Percentiles rank a stretch among this genome's conserved stretches.
Conservation (phyloP, 2,888 invertebrate species). For the Sphinx pinastri region DNA sequence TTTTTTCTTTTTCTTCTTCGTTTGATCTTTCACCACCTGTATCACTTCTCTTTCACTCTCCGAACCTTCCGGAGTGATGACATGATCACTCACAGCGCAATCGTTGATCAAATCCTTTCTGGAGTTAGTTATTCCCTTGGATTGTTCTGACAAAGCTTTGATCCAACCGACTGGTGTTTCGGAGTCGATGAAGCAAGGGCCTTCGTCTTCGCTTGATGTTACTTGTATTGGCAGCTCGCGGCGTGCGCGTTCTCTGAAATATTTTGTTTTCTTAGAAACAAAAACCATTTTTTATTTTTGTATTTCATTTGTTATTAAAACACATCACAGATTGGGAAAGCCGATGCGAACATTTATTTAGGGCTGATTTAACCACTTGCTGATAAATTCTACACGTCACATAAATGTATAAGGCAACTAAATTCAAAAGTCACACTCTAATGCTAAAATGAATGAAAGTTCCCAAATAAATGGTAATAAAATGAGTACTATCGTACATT, state of each 20-base stretch:
- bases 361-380: too few species aligned
- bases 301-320: too few species aligned
- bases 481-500: too few species aligned
- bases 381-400: too few species aligned
- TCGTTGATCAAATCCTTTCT: constrained; percentile 80
- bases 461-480: too few species aligned
- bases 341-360: too few species aligned
- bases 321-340: too few species aligned
- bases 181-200: constrained; percentile 75
- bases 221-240: constrained; percentile 81
- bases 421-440: too few species aligned
- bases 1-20: constrained; percentile 56
- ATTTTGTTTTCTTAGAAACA: background rate
- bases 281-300: too few species aligned
- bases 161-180: constrained; percentile 78
- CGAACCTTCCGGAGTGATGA: constrained; percentile 64
- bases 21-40: constrained; percentile 42
- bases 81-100: constrained; percentile 44
- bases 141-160: constrained; percentile 71
- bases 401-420: too few species aligned
- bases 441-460: too few species aligned
- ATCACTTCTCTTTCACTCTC: constrained; percentile 53
- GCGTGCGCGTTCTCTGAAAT: constrained; percentile 79
- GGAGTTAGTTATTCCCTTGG: constrained; percentile 69
- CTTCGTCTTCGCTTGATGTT: constrained; percentile 79